These are phyloP conservation scores for Rhogogaster chlorosoma DNA, from an alignment of 2,888 invertebrate species.

Conservation along the genomic window DNA sequence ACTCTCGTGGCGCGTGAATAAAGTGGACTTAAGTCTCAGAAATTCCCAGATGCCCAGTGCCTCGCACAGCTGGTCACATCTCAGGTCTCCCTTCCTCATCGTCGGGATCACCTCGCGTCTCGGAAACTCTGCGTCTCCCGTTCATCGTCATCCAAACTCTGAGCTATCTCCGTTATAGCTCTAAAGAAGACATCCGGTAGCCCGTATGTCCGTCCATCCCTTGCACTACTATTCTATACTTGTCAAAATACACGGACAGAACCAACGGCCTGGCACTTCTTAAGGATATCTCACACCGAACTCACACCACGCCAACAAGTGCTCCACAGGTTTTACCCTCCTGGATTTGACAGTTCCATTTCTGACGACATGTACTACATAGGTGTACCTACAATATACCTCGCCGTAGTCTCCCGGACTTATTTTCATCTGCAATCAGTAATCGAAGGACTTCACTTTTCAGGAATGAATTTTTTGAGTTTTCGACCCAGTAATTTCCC, in stretches of 20 bases:
- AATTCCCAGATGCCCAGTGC: not conserved
- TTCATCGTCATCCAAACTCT: conserved; percentile 5
- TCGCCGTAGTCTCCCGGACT: not conserved
- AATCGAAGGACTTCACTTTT: not conserved
- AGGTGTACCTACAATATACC: not conserved
- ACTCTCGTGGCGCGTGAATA: conserved; percentile 11
- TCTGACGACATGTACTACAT: conserved; percentile 6
- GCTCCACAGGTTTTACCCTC: conserved; percentile 16
- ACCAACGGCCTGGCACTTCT: not conserved
- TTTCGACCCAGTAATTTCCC: too few species aligned
- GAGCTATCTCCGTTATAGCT: not conserved
- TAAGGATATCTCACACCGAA: conserved; percentile 20
- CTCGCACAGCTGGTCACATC: conserved; percentile 68
- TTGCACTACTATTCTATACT: not conserved
- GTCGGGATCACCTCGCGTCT: conserved; percentile 2
- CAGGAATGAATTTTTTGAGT: not conserved
- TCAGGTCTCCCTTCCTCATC: conserved; percentile 57
- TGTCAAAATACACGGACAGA: conserved; percentile 27
- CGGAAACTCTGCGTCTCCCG: not conserved
- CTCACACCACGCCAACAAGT: not conserved
- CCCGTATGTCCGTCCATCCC: not conserved
- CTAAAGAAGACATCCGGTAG: not conserved
- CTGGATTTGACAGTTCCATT: conserved; percentile 39
- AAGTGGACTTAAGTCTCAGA: conserved; percentile 13
- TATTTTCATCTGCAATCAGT: not conserved